Conservation (phyloP, 2,797 vertebrate genomes). For the Syndactyla subalaris region DNA sequence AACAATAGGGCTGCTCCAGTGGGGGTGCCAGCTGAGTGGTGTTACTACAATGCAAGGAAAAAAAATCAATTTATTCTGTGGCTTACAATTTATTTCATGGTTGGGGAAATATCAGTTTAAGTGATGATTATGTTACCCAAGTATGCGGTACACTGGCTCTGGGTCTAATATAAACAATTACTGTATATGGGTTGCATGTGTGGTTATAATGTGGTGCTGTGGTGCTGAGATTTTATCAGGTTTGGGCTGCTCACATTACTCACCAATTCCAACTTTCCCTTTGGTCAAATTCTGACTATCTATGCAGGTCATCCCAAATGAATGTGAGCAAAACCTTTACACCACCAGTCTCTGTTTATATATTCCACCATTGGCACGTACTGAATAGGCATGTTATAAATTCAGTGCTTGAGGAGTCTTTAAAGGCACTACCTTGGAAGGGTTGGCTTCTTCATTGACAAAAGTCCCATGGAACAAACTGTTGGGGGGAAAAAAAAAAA, state of each 20-base stretch:
- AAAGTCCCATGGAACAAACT: background rate
- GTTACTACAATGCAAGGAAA: background rate
- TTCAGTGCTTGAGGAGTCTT: background rate
- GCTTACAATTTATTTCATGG: conserved; percentile 49
- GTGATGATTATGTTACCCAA: conserved; percentile 35
- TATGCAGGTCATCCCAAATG: background rate
- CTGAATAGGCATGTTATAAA: background rate
- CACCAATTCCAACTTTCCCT: conserved; percentile 18
- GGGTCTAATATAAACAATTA: conserved; percentile 28
- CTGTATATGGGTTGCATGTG: conserved; percentile 19
- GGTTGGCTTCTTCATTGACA: background rate
- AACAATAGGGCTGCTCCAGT: background rate
- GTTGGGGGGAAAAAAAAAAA: background rate
- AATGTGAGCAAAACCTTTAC: background rate
- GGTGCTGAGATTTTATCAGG: conserved; percentile 23
- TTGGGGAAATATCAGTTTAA: conserved; percentile 38
- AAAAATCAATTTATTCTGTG: conserved; percentile 38
- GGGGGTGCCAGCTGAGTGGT: background rate
- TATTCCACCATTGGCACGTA: background rate
- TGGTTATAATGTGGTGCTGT: conserved; percentile 2
- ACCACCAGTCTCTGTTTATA: background rate
- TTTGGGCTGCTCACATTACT: background rate
- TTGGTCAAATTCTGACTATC: background rate
- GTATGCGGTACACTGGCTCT: conserved; percentile 5
- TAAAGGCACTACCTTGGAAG: background rate